Conservation (phyloP, 2,888 invertebrate genomes). For the Drosophila recens region DNA sequence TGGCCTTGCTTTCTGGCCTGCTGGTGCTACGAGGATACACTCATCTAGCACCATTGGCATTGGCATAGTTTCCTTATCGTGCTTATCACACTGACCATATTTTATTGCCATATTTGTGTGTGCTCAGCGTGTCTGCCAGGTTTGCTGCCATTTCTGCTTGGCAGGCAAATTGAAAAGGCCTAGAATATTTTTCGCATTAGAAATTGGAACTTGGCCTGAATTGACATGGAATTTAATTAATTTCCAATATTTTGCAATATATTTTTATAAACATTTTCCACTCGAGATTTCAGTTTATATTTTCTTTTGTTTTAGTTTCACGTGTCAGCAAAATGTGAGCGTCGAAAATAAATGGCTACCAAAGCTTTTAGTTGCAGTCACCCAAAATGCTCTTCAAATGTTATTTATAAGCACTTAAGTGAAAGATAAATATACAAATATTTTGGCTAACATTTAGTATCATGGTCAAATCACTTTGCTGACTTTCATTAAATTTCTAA, state of each 20-base stretch:
- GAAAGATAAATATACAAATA: conserved; percentile 12
- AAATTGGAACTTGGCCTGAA: conserved; percentile 29
- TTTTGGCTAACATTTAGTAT: background rate
- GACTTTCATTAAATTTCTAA: background rate
- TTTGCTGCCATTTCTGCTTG: conserved; percentile 48
- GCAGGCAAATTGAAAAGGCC: conserved; percentile 61
- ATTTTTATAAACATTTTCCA: conserved; percentile 30
- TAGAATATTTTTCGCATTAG: conserved; percentile 22
- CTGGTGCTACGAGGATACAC: conserved; percentile 21
- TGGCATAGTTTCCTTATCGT: conserved; percentile 66
- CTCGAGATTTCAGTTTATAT: conserved; percentile 1
- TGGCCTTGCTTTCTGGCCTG: conserved; percentile 27
- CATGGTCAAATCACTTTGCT: background rate
- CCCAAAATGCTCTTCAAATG: background rate
- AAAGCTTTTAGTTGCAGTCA: conserved; percentile 16
- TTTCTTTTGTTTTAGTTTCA: conserved; percentile 3
- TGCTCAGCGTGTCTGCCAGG: conserved; percentile 30
- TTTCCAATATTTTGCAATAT: conserved; percentile 33
- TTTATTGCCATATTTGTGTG: conserved; percentile 51
- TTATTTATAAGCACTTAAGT: conserved; percentile 13
- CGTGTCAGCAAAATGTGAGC: conserved; percentile 43
- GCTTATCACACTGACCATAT: conserved; percentile 67
- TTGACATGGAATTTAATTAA: conserved; percentile 62
- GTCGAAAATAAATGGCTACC: conserved; percentile 33
- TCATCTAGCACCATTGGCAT: conserved; percentile 13